Evolutionary conservation across 2,888 invertebrate genomes (phyloP), one percentile per base, ranked within the genome.

Genomic region (Siphonodentalium dalli): DNA sequence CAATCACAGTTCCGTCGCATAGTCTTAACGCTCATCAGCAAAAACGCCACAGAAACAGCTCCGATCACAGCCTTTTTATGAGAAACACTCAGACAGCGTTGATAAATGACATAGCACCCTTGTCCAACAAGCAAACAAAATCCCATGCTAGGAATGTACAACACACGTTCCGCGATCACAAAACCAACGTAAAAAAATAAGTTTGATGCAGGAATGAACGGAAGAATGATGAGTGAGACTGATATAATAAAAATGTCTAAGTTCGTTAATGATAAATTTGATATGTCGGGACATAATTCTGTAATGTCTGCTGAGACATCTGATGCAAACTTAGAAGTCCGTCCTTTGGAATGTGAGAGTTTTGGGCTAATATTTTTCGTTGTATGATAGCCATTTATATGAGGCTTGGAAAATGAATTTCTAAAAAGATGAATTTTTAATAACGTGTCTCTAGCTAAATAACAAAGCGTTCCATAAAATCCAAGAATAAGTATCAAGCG

Each of bases 141-240:
- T 47, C 96, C 97, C 76, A 96, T 92, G 84, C 94, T 95, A 44
- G 97, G 96, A 82, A 97, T 87, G 84, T 97, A 98, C 64, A 98
- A 86, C 65, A 97, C 90, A 64, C 97, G 87, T 84, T 98, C 98
- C 55, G 97, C 98, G 50, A 97, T 91, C 67, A 98, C 97, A 83
- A 98, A 98, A 43, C 98, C 98, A 57, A 98, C 97, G 83, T 97
- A 96, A 85, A 96, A 95, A 83, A 97, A 89, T 71, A 96, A 85
- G 86, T 98, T 98, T 72, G 93, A 90, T 61, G 97, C 96, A 63
- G 96, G 97, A 76, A 97, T 86, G 84, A 96, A 97, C 59, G 97
- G 95, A 69, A 97, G 85, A 66, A 90, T 87, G 78, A 95, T 87
- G 77, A 97, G 88, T 81, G 90, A 84, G 66, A 90, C 78, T 1